phyloP scores from a whole-genome alignment of 2,888 invertebrate genomes.

The Tanypteryx hageni region DNA sequence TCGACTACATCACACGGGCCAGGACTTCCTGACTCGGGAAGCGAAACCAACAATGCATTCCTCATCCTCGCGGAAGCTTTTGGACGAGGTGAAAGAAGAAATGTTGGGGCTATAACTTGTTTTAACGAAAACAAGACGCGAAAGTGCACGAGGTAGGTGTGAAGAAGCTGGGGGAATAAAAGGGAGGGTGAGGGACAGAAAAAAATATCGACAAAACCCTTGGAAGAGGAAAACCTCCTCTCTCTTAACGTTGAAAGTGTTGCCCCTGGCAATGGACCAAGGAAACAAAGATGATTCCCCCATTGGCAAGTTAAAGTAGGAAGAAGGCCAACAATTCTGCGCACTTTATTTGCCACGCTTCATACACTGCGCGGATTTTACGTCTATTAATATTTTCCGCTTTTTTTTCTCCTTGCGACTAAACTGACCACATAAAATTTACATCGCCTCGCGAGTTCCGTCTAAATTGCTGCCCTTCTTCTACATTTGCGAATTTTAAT shows the following conservation, averaged over 20 bases:
- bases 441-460: neutral
- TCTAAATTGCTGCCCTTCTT: neutral
- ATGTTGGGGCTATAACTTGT: neutral
- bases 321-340: conserved; percentile 11
- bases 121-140: conserved; percentile 19
- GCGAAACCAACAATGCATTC: neutral
- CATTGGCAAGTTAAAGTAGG: neutral
- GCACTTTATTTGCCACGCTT: neutral
- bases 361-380: neutral
- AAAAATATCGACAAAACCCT: neutral
- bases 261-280: conserved; percentile 35
- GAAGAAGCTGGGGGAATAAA: neutral
- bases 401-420: neutral
- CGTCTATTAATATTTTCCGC: neutral
- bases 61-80: neutral
- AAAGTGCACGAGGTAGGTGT: neutral
- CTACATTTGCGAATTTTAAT: neutral
- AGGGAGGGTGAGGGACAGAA: neutral
- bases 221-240: conserved; percentile 6
- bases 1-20: no score
- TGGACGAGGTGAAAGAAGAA: neutral
- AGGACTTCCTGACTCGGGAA: neutral
- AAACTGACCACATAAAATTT: neutral
- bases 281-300: conserved; percentile 21
- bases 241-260: conserved; percentile 35